Base-by-base conservation (phyloP, 53 echinoderm and acorn worm species). In the Arbacia lixula region DNA sequence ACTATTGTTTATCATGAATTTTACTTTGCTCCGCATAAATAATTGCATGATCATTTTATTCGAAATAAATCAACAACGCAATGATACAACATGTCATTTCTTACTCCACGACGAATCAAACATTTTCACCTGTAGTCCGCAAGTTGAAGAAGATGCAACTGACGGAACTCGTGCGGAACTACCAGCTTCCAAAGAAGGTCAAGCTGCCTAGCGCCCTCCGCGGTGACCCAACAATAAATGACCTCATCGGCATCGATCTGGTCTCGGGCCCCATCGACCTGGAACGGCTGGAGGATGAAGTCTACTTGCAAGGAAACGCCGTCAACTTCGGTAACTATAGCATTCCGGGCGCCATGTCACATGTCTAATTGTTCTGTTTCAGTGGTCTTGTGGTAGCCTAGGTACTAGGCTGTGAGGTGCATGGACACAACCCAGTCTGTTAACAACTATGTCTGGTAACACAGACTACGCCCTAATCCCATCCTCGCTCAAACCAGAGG, bases 241-340 rank as follows among this genome's bases (percentile, higher is more conserved):
- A 81, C 29, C 86, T 80, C 34, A 53, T 85, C 2, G 93, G 93
- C 4, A 66, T 93, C 28, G 78, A 89, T 49, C 63, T 93, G 16
- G 62, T 64, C 12, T 68, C 79, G 0, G 95, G 91, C 28, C 75
- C 87, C 0, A 73, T 95, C 12, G 86, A 95, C 17, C 60, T 95
- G 22, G 52, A 82, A 31, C 68, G 53, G 20, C 58, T 87, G 11
- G 90, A 92, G 20, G 87, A 93, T 17, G 94, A 97, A 50, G 64
- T 91, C 5, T 92, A 90, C 38, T 85, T 97, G 1, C 88, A 90
- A 24, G 97, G 93, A n/a, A 97, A 97, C 38, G 97, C 97, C 26
- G 90, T 97, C 41, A 97, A 97, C 55, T 93, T 89, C 66, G 93
- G 97, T 94, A 71, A 92, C 92, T 69, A 19, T 62, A n/a, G n/a